These are phyloP conservation scores for Eupithecia tripunctaria DNA, from an alignment of 2,888 invertebrate genomes.

Conservation along the genomic window DNA sequence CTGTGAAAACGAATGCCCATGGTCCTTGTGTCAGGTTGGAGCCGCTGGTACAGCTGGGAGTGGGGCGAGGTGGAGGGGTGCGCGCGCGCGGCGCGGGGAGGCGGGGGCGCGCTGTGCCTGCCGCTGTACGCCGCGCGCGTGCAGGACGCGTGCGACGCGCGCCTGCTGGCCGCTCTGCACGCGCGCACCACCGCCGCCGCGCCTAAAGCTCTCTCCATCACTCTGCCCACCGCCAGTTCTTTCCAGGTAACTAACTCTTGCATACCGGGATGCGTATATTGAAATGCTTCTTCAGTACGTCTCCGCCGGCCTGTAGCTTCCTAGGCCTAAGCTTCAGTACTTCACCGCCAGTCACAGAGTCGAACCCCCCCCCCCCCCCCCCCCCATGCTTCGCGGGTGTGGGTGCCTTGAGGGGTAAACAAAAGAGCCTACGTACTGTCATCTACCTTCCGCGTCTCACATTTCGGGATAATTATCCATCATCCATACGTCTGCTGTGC, in stretches of 20 bases:
- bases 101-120: conserved; percentile 46
- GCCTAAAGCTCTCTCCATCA: conserved; percentile 40
- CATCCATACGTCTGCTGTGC: too few relatives aligned
- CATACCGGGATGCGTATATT: not conserved
- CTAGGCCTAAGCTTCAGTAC: too few relatives aligned
- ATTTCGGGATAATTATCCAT: too few relatives aligned
- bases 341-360: too few relatives aligned
- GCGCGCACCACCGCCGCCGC: conserved; percentile 57
- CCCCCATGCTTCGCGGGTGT: too few relatives aligned
- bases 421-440: too few relatives aligned
- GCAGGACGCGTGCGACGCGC: conserved; percentile 57
- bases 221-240: conserved; percentile 50
- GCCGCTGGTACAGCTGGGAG: conserved; percentile 76
- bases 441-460: too few relatives aligned
- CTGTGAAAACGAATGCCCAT: too few relatives aligned
- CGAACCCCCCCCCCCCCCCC: too few relatives aligned
- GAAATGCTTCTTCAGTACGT: too few relatives aligned
- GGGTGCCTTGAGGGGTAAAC: too few relatives aligned
- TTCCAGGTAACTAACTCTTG: conserved; percentile 54
- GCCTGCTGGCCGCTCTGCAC: conserved; percentile 59
- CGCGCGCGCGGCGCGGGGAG: conserved; percentile 52
- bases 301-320: too few relatives aligned
- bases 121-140: conserved; percentile 72
- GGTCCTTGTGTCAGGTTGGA: conserved; percentile 70
- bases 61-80: conserved; percentile 72